Base-by-base conservation (phyloP, 1,140 invertebrate genomes). In the Caenorhabditis latens region DNA sequence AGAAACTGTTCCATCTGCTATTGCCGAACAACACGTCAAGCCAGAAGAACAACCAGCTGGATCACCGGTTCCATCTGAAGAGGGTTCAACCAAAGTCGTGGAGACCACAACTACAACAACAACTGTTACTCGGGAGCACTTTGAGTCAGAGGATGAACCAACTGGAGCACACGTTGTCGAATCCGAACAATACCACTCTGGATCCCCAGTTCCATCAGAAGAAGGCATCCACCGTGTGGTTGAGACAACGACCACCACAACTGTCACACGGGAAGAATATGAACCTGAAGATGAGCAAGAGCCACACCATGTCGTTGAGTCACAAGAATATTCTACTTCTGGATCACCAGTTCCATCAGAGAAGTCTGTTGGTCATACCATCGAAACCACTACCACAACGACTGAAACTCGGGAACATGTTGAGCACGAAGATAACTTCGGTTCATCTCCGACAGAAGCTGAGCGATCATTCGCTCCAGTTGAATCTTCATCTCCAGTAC, bases 301-400 rank as follows among this genome's bases (percentile, higher is more conserved):
- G 42, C 48, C 55, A 14, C 13, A 24, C 0, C 57, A 65, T 84
- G 40, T 65, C 6, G 58, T 65, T 7, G 50, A 84, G 53, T 13
- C 19, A 53, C 46, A 7, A 53, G 19, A 48, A 79, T 79, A 48
- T 50, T 50, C 71, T 19, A 0, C 32, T 19, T 79, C 71, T 13
- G 40, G 40, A 43, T 79, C 71, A 13, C 71, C 71, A 50, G 71
- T 79, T 79, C 71, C 71, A 67, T 79, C 71, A 13, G 71, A 79
- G 5, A 48, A 79, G 24, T 50, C 43, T 11, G n/a, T 1, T 16
- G 21, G 3, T 6, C 19, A 21, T 11, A n/a, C 67, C 46, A 50
- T 50, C 42, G 84, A 84, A 16, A 84, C 84, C 16, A 84, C 84
- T 14, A 84, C 84, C 21, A 85, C 84, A 16, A 85, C 84, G 5